phyloP scores from a whole-genome alignment of 2,113 vertebrate genomes.

The Herpetotheres cachinnans region DNA sequence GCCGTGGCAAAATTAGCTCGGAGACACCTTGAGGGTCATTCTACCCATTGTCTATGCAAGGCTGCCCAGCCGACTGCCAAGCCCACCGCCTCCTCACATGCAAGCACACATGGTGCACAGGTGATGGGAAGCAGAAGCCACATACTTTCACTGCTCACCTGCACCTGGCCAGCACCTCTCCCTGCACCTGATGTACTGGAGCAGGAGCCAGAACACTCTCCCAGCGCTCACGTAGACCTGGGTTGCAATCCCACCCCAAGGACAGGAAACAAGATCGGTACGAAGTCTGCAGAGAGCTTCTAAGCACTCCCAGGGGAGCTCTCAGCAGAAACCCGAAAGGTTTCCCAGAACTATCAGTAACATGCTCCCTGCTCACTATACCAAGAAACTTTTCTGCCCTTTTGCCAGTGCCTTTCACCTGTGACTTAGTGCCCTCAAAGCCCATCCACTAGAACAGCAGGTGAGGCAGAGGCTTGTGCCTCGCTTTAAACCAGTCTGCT shows the following conservation, averaged over 20 bases:
- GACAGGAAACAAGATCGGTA: accelerated
- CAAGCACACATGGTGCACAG: neutral
- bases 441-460: neutral
- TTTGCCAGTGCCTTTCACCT: neutral
- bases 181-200: neutral
- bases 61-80: neutral
- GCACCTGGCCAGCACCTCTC: accelerated
- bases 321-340: neutral
- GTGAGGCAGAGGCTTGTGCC: neutral
- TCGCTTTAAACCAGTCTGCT: neutral
- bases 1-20: neutral
- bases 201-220: neutral
- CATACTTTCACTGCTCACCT: neutral
- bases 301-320: neutral
- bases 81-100: neutral
- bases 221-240: neutral
- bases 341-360: conserved; percentile 23
- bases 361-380: neutral
- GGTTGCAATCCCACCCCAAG: neutral
- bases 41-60: neutral
- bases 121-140: neutral
- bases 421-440: neutral
- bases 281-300: neutral
- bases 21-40: neutral
- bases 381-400: neutral